Base-by-base conservation (phyloP, 2,888 invertebrate genomes). In the Eremobia ochroleuca region DNA sequence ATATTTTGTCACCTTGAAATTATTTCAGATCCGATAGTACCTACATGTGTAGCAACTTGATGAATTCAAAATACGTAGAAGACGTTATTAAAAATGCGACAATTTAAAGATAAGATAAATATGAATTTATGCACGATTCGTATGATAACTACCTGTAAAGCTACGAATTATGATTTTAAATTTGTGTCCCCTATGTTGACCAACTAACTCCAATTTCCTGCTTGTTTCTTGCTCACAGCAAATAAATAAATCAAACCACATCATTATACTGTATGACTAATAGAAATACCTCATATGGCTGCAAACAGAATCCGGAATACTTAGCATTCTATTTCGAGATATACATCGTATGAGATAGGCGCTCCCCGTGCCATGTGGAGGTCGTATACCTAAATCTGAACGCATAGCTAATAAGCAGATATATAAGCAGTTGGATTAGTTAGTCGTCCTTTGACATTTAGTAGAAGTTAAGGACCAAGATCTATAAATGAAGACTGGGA, bases 241-340 rank as follows among this genome's bases (percentile, higher is more conserved):
- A 85, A 82, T 81, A 81, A 82, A 82, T 85, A 89, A 86, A 87
- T 82, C 81, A 81, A 85, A 87, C 84, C 76, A 81, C 81, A 83
- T 82, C 73, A 84, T 81, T 82, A 82, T 78, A 65, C 59, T 64
- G 76, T 81, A 85, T 91, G 89, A 90, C 88, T 89, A 91, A 90
- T 87, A 85, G 72, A 85, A 88, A 87, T 88, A 85, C 86, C 85
- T 88, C 83, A 89, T 89, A 86, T 83, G 85, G 84, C 71, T 85
- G 80, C 82, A 84, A 86, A 85, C 83, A 82, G 82, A 85, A 87
- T 90, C 86, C 85, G 86, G 87, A 87, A 89, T 89, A 85, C 83
- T 87, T 78, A 79, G 82, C 77, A 88, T 87, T 89, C 88, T 90
- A 90, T 88, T 89, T 90, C 72, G 81, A 89, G 84, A 85, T 75